Base-by-base conservation (phyloP, 2,888 invertebrate species). In the Thymelicus lineola region DNA sequence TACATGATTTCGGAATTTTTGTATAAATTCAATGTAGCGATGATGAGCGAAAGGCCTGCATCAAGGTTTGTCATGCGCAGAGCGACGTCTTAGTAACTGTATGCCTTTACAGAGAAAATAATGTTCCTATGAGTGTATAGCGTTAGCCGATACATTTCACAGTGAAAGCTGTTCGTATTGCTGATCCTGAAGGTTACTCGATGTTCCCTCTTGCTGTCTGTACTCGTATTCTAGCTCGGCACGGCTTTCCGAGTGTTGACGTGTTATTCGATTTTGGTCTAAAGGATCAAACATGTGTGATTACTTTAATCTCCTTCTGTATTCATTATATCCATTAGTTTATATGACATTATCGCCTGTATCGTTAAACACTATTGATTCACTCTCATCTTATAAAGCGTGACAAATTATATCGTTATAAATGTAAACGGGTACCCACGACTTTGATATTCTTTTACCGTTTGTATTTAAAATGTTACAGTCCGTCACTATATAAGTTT, bases 71-170 rank as follows among this genome's bases (percentile, higher is more conserved):
- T 12, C 45, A 14, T 46, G 14, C 46, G 14, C 12, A 14, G 12
- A 46, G 48, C 15, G 48, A 48, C n/a, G 15, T n/a, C 28, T 28
- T 20, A 53, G 20, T 53, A 53, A 53, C 20, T 12, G 12, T 50
- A 53, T 53, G 53, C 53, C 53, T 53, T 53, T 20, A 12, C 15
- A 12, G 20, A 53, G 53, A 53, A 53, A 53, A 20, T 20, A 20
- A 53, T 53, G 53, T 53, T 53, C 53, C 53, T 53, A 53, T 53
- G 20, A 20, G 53, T 53, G 53, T 53, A 20, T 53, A 53, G 53
- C 53, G 20, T 20, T 53, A 53, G 53, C 0, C 9, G 53, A 12
- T 53, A n/a, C 12, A 12, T 53, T 20, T 42, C 5, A 0, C 4
- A 6, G 3, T 12, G 42, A 20, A 53, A 53, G 53, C 53, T 53